phyloP scores from a whole-genome alignment of 1,140 invertebrate species.

The Cydia splendana region DNA sequence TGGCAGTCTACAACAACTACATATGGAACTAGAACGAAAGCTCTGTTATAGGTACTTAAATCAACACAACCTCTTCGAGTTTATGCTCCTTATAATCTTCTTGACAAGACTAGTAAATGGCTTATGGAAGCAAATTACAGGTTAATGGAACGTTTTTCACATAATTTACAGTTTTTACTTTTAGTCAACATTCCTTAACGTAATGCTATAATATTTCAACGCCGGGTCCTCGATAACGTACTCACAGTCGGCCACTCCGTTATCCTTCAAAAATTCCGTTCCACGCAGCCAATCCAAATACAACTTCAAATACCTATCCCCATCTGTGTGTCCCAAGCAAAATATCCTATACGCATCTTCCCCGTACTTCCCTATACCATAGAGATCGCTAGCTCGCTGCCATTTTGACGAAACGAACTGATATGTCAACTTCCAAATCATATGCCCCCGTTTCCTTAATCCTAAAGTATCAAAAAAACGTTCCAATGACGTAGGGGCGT shows the following conservation, averaged over 20 bases:
- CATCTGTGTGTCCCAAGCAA: slow-evolving; percentile 78
- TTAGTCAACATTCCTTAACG: slow-evolving; percentile 47
- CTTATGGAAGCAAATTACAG: background rate
- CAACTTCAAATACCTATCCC: slow-evolving; percentile 79
- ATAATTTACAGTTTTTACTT: background rate
- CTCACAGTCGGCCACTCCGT: slow-evolving; percentile 67
- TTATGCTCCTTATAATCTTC: too few species aligned
- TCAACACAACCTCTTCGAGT: too few species aligned
- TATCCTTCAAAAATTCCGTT: slow-evolving; percentile 69
- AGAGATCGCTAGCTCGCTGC: slow-evolving; percentile 78
- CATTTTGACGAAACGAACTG: slow-evolving; percentile 80
- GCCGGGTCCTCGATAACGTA: slow-evolving; percentile 69
- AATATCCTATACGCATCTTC: slow-evolving; percentile 81
- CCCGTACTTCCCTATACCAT: slow-evolving; percentile 80
- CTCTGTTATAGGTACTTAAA: too few species aligned
- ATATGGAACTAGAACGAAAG: too few species aligned
- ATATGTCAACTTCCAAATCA: slow-evolving; percentile 80
- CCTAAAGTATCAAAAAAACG: slow-evolving; percentile 78
- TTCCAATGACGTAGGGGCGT: slow-evolving; percentile 67
- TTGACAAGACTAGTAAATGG: background rate
- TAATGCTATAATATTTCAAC: slow-evolving; percentile 72
- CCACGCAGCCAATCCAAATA: slow-evolving; percentile 79
- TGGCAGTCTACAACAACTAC: too few species aligned
- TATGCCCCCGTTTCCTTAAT: slow-evolving; percentile 71
- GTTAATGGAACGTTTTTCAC: too few species aligned